These are phyloP conservation scores for Coenonympha glycerion DNA, from an alignment of 2,888 invertebrate species.

Conservation along the genomic window DNA sequence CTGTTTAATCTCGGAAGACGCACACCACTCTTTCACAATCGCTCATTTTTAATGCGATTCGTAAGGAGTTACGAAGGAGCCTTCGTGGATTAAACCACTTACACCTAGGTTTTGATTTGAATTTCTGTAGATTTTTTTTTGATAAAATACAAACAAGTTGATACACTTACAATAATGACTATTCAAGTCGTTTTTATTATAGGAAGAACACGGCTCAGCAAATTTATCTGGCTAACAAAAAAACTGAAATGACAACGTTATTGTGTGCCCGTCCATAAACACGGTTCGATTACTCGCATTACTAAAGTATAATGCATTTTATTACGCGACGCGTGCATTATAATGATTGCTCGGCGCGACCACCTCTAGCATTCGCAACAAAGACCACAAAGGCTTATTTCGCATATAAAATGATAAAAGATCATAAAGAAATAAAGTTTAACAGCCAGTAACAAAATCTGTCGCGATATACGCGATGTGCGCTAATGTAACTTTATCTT, in stretches of 20 bases:
- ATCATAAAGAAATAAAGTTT: constrained; percentile 60
- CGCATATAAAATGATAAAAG: constrained; percentile 52
- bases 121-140: too few relatives aligned
- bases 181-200: constrained; percentile 39
- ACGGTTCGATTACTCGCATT: constrained; percentile 59
- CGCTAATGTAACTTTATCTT: constrained; percentile 31
- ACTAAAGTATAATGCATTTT: constrained; percentile 53
- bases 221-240: constrained; percentile 38
- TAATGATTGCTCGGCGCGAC: constrained; percentile 32
- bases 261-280: constrained; percentile 45
- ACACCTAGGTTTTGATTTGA: too few relatives aligned
- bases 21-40: too few relatives aligned
- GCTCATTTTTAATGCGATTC: too few relatives aligned
- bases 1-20: too few relatives aligned
- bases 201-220: constrained; percentile 40
- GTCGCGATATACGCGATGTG: constrained; percentile 35
- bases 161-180: constrained; percentile 31
- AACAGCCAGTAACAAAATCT: constrained; percentile 55
- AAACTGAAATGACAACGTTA: constrained; percentile 47
- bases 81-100: too few relatives aligned
- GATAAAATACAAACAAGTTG: too few relatives aligned
- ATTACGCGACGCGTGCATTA: constrained; percentile 38
- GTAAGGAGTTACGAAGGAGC: too few relatives aligned
- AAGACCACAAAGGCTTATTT: constrained; percentile 46
- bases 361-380: constrained; percentile 43